phyloP scores from a whole-genome alignment of 2,888 invertebrate species.

The Lordiphosa fenestrarum region DNA sequence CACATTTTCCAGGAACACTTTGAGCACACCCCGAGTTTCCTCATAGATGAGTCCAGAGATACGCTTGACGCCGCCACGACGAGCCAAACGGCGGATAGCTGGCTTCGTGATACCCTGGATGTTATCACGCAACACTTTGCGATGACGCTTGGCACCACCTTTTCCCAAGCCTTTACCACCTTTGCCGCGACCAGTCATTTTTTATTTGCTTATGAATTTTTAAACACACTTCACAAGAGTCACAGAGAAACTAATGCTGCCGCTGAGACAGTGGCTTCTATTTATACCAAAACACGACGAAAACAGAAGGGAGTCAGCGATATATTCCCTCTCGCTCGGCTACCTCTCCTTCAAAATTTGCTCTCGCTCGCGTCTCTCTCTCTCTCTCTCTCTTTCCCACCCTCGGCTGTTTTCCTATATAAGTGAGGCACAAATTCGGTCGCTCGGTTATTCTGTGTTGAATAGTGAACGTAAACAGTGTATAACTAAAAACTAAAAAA shows the following conservation, averaged over 20 bases:
- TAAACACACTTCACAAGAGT: constrained; percentile 1
- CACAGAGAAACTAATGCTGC: not conserved
- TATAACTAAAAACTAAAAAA: not conserved
- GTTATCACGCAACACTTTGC: constrained; percentile 80
- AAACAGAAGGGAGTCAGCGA: no score
- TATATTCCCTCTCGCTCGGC: no score
- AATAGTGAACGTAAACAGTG: constrained; percentile 83
- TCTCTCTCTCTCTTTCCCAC: no score
- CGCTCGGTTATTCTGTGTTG: no score
- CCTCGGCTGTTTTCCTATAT: no score
- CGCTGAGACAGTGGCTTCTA: no score
- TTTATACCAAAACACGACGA: no score
- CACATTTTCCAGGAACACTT: constrained; percentile 89
- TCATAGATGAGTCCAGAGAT: constrained; percentile 90
- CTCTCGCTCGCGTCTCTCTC: no score
- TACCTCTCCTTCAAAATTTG: no score
- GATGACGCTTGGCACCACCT: constrained; percentile 83
- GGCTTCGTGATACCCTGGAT: constrained; percentile 86
- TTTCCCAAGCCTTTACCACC: constrained; percentile 89
- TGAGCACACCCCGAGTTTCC: constrained; percentile 88
- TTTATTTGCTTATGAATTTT: constrained; percentile 69
- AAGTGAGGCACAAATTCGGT: no score
- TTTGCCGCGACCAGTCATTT: constrained; percentile 90
- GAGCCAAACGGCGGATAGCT: constrained; percentile 87
- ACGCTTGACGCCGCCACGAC: constrained; percentile 86